Conservation (phyloP, 2,888 invertebrate species). For the Salpingus planirostris region DNA sequence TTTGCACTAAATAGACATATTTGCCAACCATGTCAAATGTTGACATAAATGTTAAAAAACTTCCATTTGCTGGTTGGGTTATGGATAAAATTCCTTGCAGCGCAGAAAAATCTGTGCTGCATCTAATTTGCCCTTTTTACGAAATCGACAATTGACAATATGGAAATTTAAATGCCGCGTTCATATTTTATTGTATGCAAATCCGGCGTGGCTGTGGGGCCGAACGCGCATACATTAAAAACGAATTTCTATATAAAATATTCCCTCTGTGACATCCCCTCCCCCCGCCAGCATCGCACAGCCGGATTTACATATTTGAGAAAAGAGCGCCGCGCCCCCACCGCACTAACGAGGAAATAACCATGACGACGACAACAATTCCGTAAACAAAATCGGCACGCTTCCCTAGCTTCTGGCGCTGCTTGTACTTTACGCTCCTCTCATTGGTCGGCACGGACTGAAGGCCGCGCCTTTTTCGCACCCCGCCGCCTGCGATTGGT, state of each 20-base stretch:
- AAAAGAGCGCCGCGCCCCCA: no score
- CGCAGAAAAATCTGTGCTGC: no score
- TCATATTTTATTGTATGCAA: conserved; percentile 17
- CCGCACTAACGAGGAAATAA: no score
- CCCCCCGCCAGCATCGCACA: no score
- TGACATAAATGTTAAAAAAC: no score
- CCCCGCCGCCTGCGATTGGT: background rate
- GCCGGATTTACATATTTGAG: no score
- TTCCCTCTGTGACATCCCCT: background rate
- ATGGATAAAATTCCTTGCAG: no score
- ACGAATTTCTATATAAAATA: conserved; percentile 34
- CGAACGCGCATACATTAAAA: conserved; percentile 10
- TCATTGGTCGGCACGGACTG: background rate
- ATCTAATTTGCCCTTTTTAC: conserved; percentile 15
- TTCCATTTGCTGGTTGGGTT: no score
- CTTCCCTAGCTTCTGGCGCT: background rate
- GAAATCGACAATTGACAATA: conserved; percentile 5
- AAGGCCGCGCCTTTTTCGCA: background rate
- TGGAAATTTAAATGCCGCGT: conserved; percentile 15
- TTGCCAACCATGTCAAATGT: no score
- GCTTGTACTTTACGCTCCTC: background rate
- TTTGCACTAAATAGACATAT: no score
- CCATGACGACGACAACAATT: background rate
- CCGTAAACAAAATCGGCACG: background rate
- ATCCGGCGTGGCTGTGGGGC: conserved; percentile 7